Evolutionary conservation across 1,140 invertebrate genomes (phyloP), one percentile per base, ranked within the genome.

Genomic region (Drosophila murphyi): DNA sequence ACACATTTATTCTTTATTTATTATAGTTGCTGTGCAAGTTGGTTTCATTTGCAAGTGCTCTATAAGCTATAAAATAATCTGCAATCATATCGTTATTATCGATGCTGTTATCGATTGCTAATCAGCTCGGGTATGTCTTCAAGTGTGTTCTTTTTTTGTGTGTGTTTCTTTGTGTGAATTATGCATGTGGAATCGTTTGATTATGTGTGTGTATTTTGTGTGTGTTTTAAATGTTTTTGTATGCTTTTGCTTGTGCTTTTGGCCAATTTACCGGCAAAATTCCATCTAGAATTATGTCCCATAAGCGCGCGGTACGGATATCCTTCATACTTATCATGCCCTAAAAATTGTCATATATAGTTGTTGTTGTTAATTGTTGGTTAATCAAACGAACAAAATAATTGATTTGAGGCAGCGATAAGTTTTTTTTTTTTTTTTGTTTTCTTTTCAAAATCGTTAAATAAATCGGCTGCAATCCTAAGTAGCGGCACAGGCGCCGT

Each of bases 191-290:
- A 56, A 59, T 20, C 65, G 35, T 72, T 48, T 76, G 20, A 45
- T n/a, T 72, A 7, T 65, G 12, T 50, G 4, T 67, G 20, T 52
- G 31, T 52, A 29, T 62, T 43, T 35, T 62, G 12, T 59, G 54
- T 60, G 8, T 72, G 12, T 5, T 52, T 2, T 41, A 7, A 7
- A 5, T 65, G 52, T 57, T 48, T 43, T 64, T 20, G 10, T 52
- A 6, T 57, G 35, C 7, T 54, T 67, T 29, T 75, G 39, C 41
- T 68, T 68, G 50, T 55, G 48, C 60, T 57, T 77, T 67, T 90
- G 79, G 91, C 91, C 90, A 91, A 92, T 92, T 92, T 92, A 92
- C 91, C 91, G 90, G 90, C 82, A 88, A 92, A 91, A 90, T 92
- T 92, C 91, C 91, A 92, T 85, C 91, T 92, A 88, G 91, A 70